A percentile compares a stretch with the other conserved stretches of the same genome.
These are phyloP conservation scores for Loriculus beryllinus DNA, from an alignment of 2,797 vertebrate genomes.

Conservation along the genomic window DNA sequence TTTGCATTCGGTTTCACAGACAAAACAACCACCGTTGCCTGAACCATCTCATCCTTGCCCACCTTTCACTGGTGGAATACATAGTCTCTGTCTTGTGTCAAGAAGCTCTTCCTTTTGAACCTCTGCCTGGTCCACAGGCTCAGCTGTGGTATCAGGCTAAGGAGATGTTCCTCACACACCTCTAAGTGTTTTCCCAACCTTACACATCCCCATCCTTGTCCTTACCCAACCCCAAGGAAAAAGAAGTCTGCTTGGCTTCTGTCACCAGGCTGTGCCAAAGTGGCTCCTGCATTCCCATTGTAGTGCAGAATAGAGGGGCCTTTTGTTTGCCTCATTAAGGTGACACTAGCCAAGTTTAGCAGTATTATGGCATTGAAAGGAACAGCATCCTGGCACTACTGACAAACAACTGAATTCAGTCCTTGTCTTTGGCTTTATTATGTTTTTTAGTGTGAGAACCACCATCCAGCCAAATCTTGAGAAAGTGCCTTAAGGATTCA, in stretches of 20 bases:
- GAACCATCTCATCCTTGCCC: background rate
- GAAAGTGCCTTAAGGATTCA: background rate
- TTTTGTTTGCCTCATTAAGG: background rate
- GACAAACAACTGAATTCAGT: background rate
- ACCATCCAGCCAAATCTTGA: background rate
- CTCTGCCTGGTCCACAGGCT: background rate
- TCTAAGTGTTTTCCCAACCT: background rate
- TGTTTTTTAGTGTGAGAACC: background rate
- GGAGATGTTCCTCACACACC: background rate
- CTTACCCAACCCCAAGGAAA: background rate
- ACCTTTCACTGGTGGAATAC: background rate
- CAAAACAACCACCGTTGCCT: background rate
- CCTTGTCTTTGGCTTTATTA: background rate
- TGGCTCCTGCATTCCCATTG: accelerated
- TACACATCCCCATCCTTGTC: accelerated
- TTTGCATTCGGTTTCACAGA: background rate
- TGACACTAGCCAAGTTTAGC: background rate
- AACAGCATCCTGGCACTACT: background rate
- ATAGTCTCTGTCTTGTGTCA: background rate
- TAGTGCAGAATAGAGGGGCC: accelerated
- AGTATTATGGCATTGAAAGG: background rate
- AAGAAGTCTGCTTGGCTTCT: background rate
- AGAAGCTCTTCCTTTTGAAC: background rate
- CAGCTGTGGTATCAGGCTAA: background rate
- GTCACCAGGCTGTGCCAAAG: background rate